Percentiles rank a stretch among this genome's conserved stretches.
These are phyloP conservation scores for Scaptodrosophila latifasciaeformis DNA, from an alignment of 2,888 invertebrate species.

Conservation along the genomic window DNA sequence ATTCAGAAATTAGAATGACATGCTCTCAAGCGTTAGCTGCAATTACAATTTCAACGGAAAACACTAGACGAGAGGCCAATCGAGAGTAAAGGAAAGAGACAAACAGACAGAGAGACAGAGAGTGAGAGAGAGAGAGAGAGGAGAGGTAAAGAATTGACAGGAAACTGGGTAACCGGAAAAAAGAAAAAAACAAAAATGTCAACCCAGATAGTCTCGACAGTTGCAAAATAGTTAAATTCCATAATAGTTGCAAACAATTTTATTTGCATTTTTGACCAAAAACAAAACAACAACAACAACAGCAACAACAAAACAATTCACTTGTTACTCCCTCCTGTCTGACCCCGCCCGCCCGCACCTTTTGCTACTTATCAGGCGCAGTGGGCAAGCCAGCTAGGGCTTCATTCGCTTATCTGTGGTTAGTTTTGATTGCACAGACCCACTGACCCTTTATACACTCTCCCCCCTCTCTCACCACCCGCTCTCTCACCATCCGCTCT, in stretches of 20 bases:
- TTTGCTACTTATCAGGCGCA: too few species aligned
- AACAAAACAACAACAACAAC: neutral
- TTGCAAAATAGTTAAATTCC: slow-evolving; percentile 51
- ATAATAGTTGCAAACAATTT: slow-evolving; percentile 53
- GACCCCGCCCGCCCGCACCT: too few species aligned
- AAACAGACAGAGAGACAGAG: too few species aligned
- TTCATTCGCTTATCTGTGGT: slow-evolving; percentile 30
- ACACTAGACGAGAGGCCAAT: too few species aligned
- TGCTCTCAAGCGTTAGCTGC: too few species aligned
- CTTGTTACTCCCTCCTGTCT: too few species aligned
- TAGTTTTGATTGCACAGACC: neutral
- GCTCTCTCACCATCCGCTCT: neutral
- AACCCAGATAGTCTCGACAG: neutral
- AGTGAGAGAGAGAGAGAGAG: too few species aligned
- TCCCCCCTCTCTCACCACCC: neutral
- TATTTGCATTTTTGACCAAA: slow-evolving; percentile 38
- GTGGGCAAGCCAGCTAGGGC: too few species aligned
- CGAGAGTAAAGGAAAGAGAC: too few species aligned
- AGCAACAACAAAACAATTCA: neutral
- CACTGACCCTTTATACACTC: neutral
- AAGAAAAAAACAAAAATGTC: neutral
- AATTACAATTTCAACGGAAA: too few species aligned
- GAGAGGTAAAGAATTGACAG: neutral
- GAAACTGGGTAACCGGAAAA: neutral
- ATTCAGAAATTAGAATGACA: too few species aligned